Evolutionary conservation across 2,113 vertebrate species (phyloP).

Genomic region (Neodon shergylaensis): DNA sequence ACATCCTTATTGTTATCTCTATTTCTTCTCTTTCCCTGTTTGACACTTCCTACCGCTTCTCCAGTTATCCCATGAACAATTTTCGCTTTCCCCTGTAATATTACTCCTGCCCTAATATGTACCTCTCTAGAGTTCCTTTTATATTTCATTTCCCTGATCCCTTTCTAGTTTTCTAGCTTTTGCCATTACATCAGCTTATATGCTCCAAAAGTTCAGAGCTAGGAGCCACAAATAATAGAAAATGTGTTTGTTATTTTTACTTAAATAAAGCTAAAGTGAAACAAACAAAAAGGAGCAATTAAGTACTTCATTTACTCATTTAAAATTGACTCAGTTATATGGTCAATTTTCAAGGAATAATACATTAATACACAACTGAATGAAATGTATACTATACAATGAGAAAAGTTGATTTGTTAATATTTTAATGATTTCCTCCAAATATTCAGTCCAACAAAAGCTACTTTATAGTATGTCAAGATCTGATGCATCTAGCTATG

Average conservation of each 20-base stretch:
- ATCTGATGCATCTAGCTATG: background rate
- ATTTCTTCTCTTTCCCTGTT: background rate
- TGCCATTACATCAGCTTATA: background rate
- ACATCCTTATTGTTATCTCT: background rate
- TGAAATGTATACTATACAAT: background rate
- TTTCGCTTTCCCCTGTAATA: background rate
- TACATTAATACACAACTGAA: background rate
- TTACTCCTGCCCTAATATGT: background rate
- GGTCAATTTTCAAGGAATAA: background rate
- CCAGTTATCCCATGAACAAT: background rate
- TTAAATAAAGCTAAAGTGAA: background rate
- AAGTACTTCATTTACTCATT: background rate
- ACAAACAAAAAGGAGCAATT: background rate
- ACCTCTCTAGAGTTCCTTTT: background rate
- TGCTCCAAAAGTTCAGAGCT: background rate
- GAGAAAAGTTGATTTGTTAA: background rate
- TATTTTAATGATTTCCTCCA: background rate
- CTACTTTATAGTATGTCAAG: background rate
- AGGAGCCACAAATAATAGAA: background rate
- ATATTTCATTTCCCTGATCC: background rate
- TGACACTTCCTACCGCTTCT: background rate
- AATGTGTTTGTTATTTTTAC: background rate
- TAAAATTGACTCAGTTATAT: background rate
- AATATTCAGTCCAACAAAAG: background rate
- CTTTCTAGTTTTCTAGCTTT: background rate